Percentiles rank a stretch among this genome's conserved stretches.
phyloP scores from a whole-genome alignment of 2,797 vertebrate species.

The Sebastes elongatus region DNA sequence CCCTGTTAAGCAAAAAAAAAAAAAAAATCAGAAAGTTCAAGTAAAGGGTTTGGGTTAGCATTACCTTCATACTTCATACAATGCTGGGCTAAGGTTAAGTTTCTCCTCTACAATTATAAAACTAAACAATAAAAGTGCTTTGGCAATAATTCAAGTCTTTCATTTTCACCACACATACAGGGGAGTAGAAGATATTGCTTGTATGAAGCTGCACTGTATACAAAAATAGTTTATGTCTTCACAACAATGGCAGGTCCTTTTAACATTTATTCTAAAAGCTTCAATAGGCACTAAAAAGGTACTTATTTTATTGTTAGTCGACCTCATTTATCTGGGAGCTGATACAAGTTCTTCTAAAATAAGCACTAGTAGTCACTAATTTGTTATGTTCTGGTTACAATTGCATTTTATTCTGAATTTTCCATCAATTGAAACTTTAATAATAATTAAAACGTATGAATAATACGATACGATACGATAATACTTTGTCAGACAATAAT shows the following conservation, averaged over 20 bases:
- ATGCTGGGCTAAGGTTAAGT: conserved; percentile 33
- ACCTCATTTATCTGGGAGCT: background rate
- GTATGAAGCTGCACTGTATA: conserved; percentile 28
- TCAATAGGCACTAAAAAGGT: background rate
- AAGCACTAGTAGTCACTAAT: background rate
- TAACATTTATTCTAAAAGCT: conserved; percentile 26
- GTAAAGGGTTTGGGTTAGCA: conserved; percentile 56
- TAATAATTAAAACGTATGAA: background rate
- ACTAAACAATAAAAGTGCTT: conserved; percentile 76
- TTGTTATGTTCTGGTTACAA: background rate
- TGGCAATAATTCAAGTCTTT: conserved; percentile 81
- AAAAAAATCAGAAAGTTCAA: conserved; percentile 56
- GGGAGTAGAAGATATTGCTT: conserved; percentile 34
- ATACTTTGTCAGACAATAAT: background rate
- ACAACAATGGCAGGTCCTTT: conserved; percentile 4
- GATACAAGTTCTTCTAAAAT: background rate
- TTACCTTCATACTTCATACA: conserved; percentile 23
- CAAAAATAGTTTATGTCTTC: background rate
- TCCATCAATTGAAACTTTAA: background rate
- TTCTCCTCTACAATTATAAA: conserved; percentile 40
- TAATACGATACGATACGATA: no score
- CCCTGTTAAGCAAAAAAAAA: conserved; percentile 19
- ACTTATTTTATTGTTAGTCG: background rate
- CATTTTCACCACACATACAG: conserved; percentile 56
- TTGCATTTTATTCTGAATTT: background rate